Base-by-base conservation (phyloP, 2,797 vertebrate species). In the Tapera naevia region DNA sequence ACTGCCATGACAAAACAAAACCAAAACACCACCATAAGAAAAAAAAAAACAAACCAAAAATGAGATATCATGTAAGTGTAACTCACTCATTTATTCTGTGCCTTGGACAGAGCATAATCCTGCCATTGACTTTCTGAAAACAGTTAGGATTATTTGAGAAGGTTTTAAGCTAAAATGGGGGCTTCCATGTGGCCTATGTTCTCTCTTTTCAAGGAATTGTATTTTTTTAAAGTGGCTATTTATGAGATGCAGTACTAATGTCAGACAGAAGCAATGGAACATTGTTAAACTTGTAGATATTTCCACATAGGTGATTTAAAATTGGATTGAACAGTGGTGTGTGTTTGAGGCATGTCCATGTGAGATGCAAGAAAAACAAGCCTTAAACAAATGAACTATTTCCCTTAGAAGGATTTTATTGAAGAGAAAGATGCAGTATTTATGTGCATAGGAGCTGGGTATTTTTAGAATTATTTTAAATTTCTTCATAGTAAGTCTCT, bases 391-490 rank as follows among this genome's bases (percentile, higher is more conserved):
- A 43, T 56, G 37, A 17, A 17, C 60, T 64, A 1, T 90, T 92
- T 86, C 41, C 64, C 53, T 91, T 28, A 53, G 61, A 91, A 75
- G 39, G 51, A 50, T 88, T 91, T 92, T 57, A 62, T 86, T 53
- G 37, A 11, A 79, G 62, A 60, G 32, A 16, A 73, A 75, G 39
- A 75, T 17, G 35, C 51, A 60, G 12, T 75, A 66, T 88, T 80
- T 82, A 53, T 73, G 41, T 86, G 76, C 64, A 30, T 46, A 90
- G 71, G 70, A 88, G 56, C 78, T 70, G 70, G 32, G 11, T 90
- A 89, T 93, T 94, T 88, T 93, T 75, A 79, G 80, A 79, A 72
- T 86, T 58, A 79, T 83, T 94, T 91, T 75, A 15, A 58, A 73
- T 78, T 95, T 66, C 48, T 64, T 75, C 91, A 19, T 69, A n/a